A percentile compares a stretch with the other conserved stretches of the same genome.
Evolutionary conservation across 2,888 invertebrate genomes (phyloP).

Genomic region (Cephus nigrinus): DNA sequence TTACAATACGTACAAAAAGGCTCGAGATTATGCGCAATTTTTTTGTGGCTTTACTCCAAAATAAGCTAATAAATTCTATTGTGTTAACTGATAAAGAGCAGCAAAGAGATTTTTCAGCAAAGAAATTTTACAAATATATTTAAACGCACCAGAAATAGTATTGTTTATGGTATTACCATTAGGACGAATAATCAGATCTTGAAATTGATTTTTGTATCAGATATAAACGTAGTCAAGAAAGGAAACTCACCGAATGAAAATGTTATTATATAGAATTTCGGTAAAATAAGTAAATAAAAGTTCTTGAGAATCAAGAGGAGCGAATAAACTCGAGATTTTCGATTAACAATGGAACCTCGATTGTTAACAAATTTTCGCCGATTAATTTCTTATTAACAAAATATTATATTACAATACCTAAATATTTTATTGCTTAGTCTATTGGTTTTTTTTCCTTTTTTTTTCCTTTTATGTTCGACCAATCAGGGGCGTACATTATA

Average conservation of each 20-base stretch:
- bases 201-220: not conserved
- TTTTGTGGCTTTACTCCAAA: not conserved
- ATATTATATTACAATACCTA: conserved; percentile 64
- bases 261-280: not conserved
- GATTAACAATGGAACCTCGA: conserved; percentile 47
- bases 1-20: conserved; percentile 34
- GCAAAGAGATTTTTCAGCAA: too few species aligned
- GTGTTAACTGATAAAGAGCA: too few species aligned
- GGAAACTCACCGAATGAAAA: not conserved
- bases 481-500: conserved; percentile 7
- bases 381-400: conserved; percentile 58
- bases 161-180: not conserved
- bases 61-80: not conserved
- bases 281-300: not conserved
- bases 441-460: conserved; percentile 50
- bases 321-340: conserved; percentile 46
- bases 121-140: not conserved
- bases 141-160: not conserved
- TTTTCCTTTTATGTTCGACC: not conserved
- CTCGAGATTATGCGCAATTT: conserved; percentile 4
- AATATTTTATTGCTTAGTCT: conserved; percentile 62
- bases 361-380: conserved; percentile 57
- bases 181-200: not conserved
- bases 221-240: not conserved
- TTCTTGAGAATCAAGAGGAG: not conserved